These are phyloP conservation scores for Lithobates sylvaticus DNA, from an alignment of 2,797 vertebrate genomes.

Conservation along the genomic window DNA sequence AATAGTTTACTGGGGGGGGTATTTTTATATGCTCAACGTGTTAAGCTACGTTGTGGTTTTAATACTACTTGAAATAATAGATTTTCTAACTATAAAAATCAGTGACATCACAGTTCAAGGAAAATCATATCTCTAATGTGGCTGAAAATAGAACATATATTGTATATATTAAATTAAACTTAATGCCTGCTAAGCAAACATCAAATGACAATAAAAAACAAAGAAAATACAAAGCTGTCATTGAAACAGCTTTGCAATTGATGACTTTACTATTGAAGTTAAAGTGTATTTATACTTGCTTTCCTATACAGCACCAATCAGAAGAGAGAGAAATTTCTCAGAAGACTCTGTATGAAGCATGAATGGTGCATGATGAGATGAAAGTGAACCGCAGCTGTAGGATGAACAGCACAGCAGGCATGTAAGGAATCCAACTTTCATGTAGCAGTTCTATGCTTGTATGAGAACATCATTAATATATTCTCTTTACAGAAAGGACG, in stretches of 20 bases:
- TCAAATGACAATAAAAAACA: neutral
- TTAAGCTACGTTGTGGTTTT: no score
- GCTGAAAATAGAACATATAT: neutral
- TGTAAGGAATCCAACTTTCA: neutral
- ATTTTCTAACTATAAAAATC: neutral
- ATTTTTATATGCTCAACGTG: no score
- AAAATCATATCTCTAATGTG: constrained; percentile 12
- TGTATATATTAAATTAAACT: constrained; percentile 16
- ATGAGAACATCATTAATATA: constrained; percentile 15
- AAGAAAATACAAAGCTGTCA: constrained; percentile 7
- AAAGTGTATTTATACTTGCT: neutral
- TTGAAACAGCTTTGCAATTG: neutral
- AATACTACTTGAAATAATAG: neutral
- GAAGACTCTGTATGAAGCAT: constrained; percentile 22
- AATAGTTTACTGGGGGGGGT: no score
- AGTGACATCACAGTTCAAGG: neutral
- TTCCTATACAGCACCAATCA: neutral
- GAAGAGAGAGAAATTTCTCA: constrained; percentile 9
- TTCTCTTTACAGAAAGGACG: constrained; percentile 12
- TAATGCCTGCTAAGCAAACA: constrained; percentile 2
- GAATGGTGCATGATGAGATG: constrained; percentile 33
- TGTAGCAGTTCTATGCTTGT: neutral
- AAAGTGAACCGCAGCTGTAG: constrained; percentile 8
- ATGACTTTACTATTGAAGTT: constrained; percentile 4
- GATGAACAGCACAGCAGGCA: constrained; percentile 19